phyloP scores from a whole-genome alignment of 2,888 invertebrate species.

The Chaitophorus viminalis region DNA sequence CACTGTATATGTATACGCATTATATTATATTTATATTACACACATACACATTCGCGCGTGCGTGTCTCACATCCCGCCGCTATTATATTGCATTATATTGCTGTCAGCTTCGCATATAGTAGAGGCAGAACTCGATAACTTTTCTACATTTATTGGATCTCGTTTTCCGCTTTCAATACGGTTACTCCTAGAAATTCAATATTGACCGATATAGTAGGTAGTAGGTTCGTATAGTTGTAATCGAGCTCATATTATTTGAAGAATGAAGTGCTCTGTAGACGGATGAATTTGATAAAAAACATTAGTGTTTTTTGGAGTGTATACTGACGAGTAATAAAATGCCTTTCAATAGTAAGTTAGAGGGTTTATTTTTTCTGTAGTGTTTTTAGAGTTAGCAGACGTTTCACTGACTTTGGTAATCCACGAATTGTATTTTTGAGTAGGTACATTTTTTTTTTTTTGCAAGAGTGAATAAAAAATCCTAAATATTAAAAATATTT shows the following conservation, averaged over 20 bases:
- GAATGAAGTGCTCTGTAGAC: constrained; percentile 4
- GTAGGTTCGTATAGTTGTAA: too few relatives aligned
- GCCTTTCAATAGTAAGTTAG: constrained; percentile 4
- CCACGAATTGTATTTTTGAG: background rate
- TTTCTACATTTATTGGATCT: constrained; percentile 54
- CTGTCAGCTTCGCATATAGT: background rate
- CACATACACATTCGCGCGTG: background rate
- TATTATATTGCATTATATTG: constrained; percentile 19
- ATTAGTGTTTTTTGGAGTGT: constrained; percentile 21
- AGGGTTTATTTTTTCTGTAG: constrained; percentile 4
- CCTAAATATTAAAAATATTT: background rate
- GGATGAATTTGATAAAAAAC: background rate
- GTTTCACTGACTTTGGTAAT: background rate
- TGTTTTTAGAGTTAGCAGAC: constrained; percentile 3
- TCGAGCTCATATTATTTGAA: constrained; percentile 38
- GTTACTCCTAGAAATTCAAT: constrained; percentile 32
- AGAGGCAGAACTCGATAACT: constrained; percentile 9
- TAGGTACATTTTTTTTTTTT: too few relatives aligned
- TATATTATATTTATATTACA: constrained; percentile 1
- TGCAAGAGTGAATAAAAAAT: background rate
- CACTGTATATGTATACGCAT: background rate
- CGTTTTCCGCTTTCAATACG: constrained; percentile 22
- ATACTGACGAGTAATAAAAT: constrained; percentile 36
- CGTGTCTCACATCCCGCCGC: background rate
- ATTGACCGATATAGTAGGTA: constrained; percentile 17